Conservation (phyloP, 2,797 vertebrate species). For the Otus scops region DNA sequence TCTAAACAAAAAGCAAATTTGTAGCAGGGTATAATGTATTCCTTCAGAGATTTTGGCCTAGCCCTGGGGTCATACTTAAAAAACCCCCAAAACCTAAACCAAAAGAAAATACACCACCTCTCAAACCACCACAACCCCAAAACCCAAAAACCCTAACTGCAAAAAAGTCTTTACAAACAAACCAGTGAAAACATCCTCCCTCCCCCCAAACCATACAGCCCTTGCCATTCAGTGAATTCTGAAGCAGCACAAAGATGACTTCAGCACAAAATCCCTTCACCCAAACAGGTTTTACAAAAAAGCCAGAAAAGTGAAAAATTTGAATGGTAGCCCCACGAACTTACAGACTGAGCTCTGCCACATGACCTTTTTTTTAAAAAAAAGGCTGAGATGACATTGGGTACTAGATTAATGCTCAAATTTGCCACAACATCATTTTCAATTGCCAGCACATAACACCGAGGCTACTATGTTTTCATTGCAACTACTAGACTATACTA, state of each 20-base stretch:
- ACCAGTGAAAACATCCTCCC: background rate
- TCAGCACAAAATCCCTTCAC: background rate
- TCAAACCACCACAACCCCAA: background rate
- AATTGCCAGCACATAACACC: background rate
- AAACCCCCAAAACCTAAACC: no score
- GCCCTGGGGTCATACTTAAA: background rate
- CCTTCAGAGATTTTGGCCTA: background rate
- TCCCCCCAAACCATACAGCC: accelerated
- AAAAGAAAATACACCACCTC: background rate
- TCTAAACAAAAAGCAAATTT: background rate
- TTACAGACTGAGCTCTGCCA: background rate
- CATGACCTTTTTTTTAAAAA: background rate
- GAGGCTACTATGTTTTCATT: background rate
- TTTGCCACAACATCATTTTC: accelerated
- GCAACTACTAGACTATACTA: background rate
- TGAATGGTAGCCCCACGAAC: accelerated
- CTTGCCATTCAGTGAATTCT: background rate
- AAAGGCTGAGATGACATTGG: background rate
- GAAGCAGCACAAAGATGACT: background rate
- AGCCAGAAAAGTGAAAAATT: background rate
- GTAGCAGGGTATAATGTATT: background rate
- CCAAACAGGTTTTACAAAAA: background rate
- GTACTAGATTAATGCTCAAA: background rate
- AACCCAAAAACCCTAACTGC: accelerated
- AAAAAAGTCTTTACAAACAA: background rate